Percentiles rank a stretch among this genome's conserved stretches.
These are phyloP conservation scores for Hypanus sabinus DNA, from an alignment of 2,113 vertebrate species.

Conservation along the genomic window DNA sequence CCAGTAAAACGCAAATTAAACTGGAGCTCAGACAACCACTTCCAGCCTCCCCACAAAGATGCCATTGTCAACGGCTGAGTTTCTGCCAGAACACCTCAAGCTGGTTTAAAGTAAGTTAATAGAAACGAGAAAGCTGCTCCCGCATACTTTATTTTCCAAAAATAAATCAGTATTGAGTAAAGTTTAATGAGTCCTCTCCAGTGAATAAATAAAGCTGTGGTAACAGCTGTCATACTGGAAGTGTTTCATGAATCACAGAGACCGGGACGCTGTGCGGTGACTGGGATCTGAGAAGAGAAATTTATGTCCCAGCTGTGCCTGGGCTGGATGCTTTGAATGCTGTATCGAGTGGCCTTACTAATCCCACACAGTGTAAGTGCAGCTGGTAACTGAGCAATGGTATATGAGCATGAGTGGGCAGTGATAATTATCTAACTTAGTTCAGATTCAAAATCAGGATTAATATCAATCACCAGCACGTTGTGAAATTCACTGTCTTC, in stretches of 20 bases:
- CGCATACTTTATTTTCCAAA: neutral
- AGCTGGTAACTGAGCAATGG: neutral
- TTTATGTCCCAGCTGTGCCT: neutral
- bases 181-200: conserved; percentile 30
- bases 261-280: neutral
- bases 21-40: neutral
- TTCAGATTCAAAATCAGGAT: neutral
- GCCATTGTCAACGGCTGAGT: neutral
- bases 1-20: conserved; percentile 13
- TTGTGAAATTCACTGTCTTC: no score
- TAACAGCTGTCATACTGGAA: neutral
- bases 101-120: neutral
- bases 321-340: neutral
- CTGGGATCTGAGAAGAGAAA: conserved; percentile 21
- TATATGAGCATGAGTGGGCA: neutral
- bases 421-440: neutral
- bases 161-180: conserved; percentile 30
- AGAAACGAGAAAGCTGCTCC: neutral
- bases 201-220: conserved; percentile 29
- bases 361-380: neutral
- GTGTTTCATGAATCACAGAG: conserved; percentile 7
- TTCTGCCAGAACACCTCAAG: neutral
- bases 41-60: neutral
- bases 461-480: no score
- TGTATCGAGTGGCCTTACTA: no score